A percentile compares a stretch with the other conserved stretches of the same genome.
phyloP scores from a whole-genome alignment of 2,113 vertebrate species.

The Ciconia stormi region DNA sequence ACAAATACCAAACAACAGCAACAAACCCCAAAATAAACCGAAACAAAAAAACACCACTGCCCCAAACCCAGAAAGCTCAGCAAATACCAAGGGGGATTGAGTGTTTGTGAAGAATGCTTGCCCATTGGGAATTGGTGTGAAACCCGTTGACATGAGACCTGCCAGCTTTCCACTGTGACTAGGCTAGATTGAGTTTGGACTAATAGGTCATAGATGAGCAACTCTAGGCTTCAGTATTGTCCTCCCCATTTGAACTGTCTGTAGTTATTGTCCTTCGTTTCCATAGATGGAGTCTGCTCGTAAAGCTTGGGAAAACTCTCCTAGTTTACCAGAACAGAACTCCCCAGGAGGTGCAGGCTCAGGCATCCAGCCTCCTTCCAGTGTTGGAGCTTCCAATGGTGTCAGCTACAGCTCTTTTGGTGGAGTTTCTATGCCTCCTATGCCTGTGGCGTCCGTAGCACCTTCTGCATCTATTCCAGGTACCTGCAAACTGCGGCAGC shows the following conservation, averaged over 20 bases:
- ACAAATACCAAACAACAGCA: not conserved
- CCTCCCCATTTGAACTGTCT: not conserved
- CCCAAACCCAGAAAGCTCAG: not conserved
- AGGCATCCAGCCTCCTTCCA: conserved; percentile 88
- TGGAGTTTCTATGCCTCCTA: conserved; percentile 94
- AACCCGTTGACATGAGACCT: not conserved
- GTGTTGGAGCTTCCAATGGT: conserved; percentile 88
- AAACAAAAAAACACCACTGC: not conserved
- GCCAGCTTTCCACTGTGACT: not conserved
- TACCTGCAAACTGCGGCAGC: conserved; percentile 41
- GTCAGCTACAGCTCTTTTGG: conserved; percentile 97
- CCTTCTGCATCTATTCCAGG: conserved; percentile 98
- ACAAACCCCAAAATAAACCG: not conserved
- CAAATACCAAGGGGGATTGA: not conserved
- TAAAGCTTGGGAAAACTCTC: conserved; percentile 99
- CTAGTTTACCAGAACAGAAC: conserved; percentile 93
- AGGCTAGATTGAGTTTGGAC: not conserved
- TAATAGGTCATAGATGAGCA: not conserved
- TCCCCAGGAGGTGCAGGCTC: conserved; percentile 85
- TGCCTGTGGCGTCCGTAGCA: conserved; percentile 96
- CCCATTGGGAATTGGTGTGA: not conserved
- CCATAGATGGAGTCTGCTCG: conserved; percentile 96
- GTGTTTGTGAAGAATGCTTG: not conserved
- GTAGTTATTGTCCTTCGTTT: not conserved
- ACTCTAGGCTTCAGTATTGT: not conserved